Conservation (phyloP, 2,113 vertebrate genomes). For the Megaceryle maxima region DNA sequence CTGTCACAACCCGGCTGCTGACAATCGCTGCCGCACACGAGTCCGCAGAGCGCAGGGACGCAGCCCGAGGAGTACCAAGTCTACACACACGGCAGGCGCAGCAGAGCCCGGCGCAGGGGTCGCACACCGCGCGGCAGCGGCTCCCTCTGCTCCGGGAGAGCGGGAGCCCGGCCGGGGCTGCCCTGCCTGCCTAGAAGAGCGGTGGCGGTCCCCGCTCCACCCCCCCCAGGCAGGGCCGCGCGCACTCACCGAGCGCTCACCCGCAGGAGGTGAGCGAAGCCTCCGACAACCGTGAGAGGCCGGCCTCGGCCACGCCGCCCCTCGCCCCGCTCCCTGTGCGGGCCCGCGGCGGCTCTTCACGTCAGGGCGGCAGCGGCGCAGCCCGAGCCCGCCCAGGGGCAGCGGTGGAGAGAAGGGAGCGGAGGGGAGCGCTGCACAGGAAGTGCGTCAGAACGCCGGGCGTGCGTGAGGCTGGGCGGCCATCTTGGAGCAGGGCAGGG, state of each 20-base stretch:
- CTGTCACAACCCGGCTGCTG: background rate
- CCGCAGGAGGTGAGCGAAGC: too few relatives aligned
- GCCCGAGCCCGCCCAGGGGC: background rate
- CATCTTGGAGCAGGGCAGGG: background rate
- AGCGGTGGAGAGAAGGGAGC: background rate
- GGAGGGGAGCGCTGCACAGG: background rate
- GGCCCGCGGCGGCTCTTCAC: background rate
- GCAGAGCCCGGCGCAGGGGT: background rate
- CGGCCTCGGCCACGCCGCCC: background rate
- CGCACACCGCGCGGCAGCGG: background rate
- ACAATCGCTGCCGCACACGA: background rate
- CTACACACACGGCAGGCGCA: rapidly evolving
- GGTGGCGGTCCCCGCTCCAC: background rate
- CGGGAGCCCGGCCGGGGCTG: background rate
- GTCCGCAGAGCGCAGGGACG: rapidly evolving
- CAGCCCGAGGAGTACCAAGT: background rate
- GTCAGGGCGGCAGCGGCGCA: background rate
- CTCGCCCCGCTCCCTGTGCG: background rate
- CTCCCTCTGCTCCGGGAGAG: background rate
- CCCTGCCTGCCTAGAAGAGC: background rate
- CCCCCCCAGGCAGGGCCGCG: background rate
- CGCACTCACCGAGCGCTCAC: background rate
- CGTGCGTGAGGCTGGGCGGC: background rate
- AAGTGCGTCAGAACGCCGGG: rapidly evolving
- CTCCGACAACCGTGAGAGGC: background rate